Evolutionary conservation across 2,888 invertebrate genomes (phyloP), one percentile per base, ranked within the genome.

Genomic region (Nomada ruficornis): DNA sequence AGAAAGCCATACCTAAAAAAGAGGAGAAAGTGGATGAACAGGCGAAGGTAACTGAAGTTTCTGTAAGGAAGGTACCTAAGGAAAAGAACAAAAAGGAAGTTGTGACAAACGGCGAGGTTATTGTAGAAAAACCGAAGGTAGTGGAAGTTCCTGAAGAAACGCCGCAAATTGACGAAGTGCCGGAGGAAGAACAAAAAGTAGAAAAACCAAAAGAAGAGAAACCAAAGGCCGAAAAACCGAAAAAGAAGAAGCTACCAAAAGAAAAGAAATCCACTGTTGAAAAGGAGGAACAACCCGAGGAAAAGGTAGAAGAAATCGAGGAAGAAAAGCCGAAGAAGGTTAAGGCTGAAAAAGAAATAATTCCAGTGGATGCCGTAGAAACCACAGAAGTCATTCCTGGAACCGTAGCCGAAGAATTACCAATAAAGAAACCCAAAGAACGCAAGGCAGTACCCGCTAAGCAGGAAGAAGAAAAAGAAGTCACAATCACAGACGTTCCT

Each of bases 11-110:
- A 73, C 80, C 88, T 1, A 47, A 87, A 2, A 77, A 90, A 2
- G 93, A 93, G 84, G 80, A 90, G 2, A 93, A 93, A 80, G 10
- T 94, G 90, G 92, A 94, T 67, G 85, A 94, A 67, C 85, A 94
- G 2, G 94, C 86, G 10, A 75, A 84, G 63, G 75, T 90, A 44
- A 86, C 88, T 1, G 88, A 91, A 77, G 89, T 92, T 67, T 88
- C 91, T 62, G 85, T 82, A 42, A 90, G 94, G 60, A 92, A 94
- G 68, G 87, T 89, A 20, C 90, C 92, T 2, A 94, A 86, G 94
- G 93, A 63, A 36, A 88, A 77, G 86, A 90, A 67, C 89, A 94
- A 89, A 93, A 94, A 92, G 88, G 94, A 89, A 93, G 82, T 86
- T 18, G 84, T 91, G 29, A 86, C 88, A 2, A 76, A 89, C 11